Evolutionary conservation across 2,888 invertebrate genomes (phyloP).

Genomic region (Volucella inflata): DNA sequence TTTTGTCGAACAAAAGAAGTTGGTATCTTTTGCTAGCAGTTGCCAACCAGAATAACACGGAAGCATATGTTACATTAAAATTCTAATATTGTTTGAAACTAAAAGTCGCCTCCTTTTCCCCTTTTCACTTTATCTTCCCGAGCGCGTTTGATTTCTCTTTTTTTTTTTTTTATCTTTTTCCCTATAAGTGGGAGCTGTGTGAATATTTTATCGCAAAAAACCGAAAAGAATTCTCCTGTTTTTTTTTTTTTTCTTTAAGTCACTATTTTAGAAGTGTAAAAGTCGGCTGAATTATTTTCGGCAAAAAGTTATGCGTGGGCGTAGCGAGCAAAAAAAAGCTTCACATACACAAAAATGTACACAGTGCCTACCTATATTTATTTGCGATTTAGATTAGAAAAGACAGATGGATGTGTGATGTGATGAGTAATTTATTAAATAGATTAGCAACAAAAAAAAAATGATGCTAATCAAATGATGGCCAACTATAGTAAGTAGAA

Average conservation of each 20-base stretch:
- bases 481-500: no score
- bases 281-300: background rate
- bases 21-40: background rate
- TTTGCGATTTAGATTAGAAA: background rate
- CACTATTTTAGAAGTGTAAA: background rate
- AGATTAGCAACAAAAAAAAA: no score
- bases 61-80: background rate
- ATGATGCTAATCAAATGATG: no score
- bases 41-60: background rate
- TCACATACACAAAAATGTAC: background rate
- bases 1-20: background rate
- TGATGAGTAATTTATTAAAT: no score
- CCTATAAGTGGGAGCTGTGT: no score
- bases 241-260: background rate
- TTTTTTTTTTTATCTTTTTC: no score
- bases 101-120: no score
- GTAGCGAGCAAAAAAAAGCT: background rate
- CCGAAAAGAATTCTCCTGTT: background rate
- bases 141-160: no score
- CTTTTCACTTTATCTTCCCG: no score
- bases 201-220: no score
- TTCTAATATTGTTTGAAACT: background rate
- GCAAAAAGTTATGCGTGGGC: conserved; percentile 10
- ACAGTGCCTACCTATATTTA: background rate
- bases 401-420: no score